Evolutionary conservation across 2,888 invertebrate species (phyloP).

Genomic region (Drosophila koepferae): DNA sequence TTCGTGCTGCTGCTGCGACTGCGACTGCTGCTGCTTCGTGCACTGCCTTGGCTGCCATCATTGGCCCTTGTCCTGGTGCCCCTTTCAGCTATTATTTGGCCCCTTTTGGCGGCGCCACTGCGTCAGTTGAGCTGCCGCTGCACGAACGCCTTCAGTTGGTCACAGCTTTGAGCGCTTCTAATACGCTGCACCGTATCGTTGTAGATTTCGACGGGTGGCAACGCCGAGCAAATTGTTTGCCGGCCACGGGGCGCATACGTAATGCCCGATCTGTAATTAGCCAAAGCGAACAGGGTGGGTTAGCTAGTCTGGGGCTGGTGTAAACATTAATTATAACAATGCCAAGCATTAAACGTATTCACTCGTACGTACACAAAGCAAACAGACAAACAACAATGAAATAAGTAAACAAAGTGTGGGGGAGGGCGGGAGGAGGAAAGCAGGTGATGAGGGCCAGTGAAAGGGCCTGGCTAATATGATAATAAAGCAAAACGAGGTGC

Average conservation of each 20-base stretch:
- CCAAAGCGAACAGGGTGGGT: slow-evolving; percentile 13
- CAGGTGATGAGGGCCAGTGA: neutral
- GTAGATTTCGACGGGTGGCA: slow-evolving; percentile 69
- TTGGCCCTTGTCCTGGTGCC: slow-evolving; percentile 24
- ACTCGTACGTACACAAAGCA: slow-evolving; percentile 28
- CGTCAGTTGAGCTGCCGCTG: slow-evolving; percentile 62
- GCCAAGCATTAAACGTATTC: slow-evolving; percentile 42
- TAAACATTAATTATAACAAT: slow-evolving; percentile 74
- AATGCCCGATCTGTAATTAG: slow-evolving; percentile 79
- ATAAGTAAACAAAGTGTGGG: slow-evolving; percentile 18
- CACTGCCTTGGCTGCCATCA: slow-evolving; percentile 13
- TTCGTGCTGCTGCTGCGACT: slow-evolving; percentile 3
- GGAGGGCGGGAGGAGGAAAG: neutral
- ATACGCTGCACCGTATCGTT: slow-evolving; percentile 80
- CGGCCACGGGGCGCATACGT: slow-evolving; percentile 72
- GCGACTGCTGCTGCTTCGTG: slow-evolving; percentile 8
- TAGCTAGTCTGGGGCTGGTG: slow-evolving; percentile 32
- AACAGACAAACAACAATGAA: slow-evolving; percentile 23
- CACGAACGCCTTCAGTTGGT: slow-evolving; percentile 70
- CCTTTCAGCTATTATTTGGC: slow-evolving; percentile 6
- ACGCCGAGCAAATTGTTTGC: slow-evolving; percentile 71
- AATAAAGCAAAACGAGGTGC: slow-evolving; percentile 9
- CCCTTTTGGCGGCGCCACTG: slow-evolving; percentile 4
- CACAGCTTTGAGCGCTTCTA: slow-evolving; percentile 66
- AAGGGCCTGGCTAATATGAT: slow-evolving; percentile 6